Percentiles rank a stretch among this genome's conserved stretches.
phyloP scores from a whole-genome alignment of 2,113 vertebrate species.

The Bubo bubo region DNA sequence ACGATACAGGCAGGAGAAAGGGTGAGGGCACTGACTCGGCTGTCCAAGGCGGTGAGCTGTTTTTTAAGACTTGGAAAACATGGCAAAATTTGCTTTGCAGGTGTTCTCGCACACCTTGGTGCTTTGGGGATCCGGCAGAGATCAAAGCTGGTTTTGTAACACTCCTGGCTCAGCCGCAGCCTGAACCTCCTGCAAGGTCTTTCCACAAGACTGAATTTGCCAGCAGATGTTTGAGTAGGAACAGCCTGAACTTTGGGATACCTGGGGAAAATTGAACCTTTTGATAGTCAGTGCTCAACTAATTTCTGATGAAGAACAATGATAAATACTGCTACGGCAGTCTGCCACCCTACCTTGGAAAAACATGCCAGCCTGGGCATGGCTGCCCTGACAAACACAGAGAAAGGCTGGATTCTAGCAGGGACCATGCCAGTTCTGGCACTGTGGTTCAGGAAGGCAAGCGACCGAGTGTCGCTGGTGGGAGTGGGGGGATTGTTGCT shows the following conservation, averaged over 20 bases:
- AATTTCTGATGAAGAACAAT: neutral
- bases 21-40: neutral
- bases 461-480: no score
- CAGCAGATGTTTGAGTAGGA: neutral
- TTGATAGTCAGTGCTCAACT: neutral
- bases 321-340: neutral
- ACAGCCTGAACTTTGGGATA: neutral
- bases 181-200: neutral
- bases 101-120: neutral
- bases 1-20: accelerated
- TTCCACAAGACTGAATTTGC: neutral
- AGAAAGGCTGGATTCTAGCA: neutral
- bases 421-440: neutral
- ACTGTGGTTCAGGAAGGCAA: neutral
- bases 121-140: neutral
- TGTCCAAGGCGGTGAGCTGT: accelerated
- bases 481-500: neutral
- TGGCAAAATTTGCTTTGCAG: neutral
- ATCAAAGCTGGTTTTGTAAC: neutral
- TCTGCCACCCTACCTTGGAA: neutral
- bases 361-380: neutral
- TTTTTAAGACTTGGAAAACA: neutral
- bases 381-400: neutral
- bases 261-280: neutral
- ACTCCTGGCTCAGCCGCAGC: neutral